phyloP scores from a whole-genome alignment of 2,888 invertebrate genomes.

The Vandiemenella viatica region DNA sequence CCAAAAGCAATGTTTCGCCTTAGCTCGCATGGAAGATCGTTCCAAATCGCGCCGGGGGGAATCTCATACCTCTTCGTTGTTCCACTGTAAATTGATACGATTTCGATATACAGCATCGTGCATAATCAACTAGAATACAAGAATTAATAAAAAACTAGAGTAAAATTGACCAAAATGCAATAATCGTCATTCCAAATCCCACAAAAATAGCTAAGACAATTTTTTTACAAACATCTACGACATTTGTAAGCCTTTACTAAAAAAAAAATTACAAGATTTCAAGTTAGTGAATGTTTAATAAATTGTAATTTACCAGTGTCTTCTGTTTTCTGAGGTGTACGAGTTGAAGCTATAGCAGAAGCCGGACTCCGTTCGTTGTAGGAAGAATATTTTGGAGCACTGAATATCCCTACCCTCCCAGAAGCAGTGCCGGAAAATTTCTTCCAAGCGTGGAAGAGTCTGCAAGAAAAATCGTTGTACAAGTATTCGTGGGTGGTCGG shows the following conservation, averaged over 20 bases:
- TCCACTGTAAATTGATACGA: not conserved
- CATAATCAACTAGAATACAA: not conserved
- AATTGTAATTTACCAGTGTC: slow-evolving; percentile 13
- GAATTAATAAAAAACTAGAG: not conserved
- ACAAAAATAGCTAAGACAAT: not conserved
- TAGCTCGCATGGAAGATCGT: not conserved
- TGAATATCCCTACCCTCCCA: slow-evolving; percentile 20
- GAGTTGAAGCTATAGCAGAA: slow-evolving; percentile 23
- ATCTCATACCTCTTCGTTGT: too few species aligned
- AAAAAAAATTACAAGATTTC: not conserved
- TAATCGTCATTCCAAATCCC: not conserved
- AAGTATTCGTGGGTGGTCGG: too few species aligned
- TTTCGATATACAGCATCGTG: not conserved
- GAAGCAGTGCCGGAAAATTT: slow-evolving; percentile 19
- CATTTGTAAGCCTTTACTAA: not conserved
- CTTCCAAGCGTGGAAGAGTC: slow-evolving; percentile 19
- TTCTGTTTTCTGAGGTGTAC: slow-evolving; percentile 17
- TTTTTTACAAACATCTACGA: not conserved
- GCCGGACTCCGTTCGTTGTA: slow-evolving; percentile 21
- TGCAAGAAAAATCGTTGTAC: too few species aligned
- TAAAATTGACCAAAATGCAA: not conserved
- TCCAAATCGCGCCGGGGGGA: too few species aligned
- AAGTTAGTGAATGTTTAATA: not conserved
- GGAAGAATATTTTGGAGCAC: slow-evolving; percentile 20
- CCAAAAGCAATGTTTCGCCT: not conserved